A percentile compares a stretch with the other conserved stretches of the same genome.
Evolutionary conservation across 1,140 invertebrate species (phyloP).

Genomic region (Formica selysi): DNA sequence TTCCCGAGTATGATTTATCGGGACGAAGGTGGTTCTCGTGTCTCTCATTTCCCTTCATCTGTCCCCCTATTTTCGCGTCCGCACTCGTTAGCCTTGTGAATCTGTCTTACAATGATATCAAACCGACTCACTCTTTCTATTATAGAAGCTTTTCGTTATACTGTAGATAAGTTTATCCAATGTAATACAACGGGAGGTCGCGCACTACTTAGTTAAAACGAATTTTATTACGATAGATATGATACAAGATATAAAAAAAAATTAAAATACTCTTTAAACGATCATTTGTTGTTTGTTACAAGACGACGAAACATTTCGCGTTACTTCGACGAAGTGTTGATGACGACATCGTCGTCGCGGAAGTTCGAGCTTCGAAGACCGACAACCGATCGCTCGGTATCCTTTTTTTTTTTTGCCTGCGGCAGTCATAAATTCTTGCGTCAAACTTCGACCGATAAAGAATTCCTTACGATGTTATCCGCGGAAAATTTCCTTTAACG

Average conservation of each 20-base stretch:
- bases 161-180: constrained; percentile 4
- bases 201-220: constrained; percentile 2
- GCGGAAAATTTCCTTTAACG: constrained; percentile 62
- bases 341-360: constrained; percentile 31
- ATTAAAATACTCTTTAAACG: background rate
- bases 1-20: constrained; percentile 66
- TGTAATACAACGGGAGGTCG: background rate
- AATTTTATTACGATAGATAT: background rate
- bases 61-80: constrained; percentile 19
- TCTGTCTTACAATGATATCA: constrained; percentile 12
- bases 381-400: constrained; percentile 50
- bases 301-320: background rate
- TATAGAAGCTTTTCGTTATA: background rate
- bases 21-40: background rate
- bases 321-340: constrained; percentile 38
- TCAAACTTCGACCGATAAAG: constrained; percentile 62
- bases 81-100: constrained; percentile 43
- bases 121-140: background rate
- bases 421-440: constrained; percentile 61
- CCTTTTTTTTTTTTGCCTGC: background rate
- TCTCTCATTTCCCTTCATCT: background rate
- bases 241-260: background rate
- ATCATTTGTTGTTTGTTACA: constrained; percentile 1
- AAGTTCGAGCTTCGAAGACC: constrained; percentile 38
- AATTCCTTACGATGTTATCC: constrained; percentile 63